Percentiles rank a stretch among this genome's conserved stretches.
Conservation (phyloP, 2,888 invertebrate species). For the Conomelus anceps region DNA sequence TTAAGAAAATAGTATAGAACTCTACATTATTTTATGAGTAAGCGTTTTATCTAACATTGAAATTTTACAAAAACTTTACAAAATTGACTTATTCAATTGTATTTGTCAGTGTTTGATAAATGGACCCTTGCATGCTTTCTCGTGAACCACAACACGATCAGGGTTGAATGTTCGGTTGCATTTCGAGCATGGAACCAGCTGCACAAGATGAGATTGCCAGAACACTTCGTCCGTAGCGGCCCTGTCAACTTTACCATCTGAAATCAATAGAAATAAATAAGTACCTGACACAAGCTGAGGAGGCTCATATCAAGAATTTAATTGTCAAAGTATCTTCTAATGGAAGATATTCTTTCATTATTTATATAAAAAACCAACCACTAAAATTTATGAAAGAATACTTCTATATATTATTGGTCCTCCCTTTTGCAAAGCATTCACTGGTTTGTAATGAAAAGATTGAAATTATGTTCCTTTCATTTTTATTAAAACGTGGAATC, state of each 20-base stretch:
- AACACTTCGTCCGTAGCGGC: slow-evolving; percentile 43
- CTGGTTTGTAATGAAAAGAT: no score
- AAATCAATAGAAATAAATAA: slow-evolving; percentile 39
- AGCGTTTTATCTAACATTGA: neutral
- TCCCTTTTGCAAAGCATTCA: no score
- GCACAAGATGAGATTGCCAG: slow-evolving; percentile 51
- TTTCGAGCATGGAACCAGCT: slow-evolving; percentile 51
- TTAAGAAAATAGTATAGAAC: neutral
- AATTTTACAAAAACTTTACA: neutral
- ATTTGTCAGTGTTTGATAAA: slow-evolving; percentile 14
- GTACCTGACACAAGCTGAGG: no score
- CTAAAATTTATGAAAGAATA: no score
- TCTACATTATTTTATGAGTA: neutral
- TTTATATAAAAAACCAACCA: no score
- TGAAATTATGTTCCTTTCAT: no score
- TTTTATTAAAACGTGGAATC: no score
- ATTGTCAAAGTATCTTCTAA: no score
- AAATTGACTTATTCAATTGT: no score
- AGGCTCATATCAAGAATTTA: no score
- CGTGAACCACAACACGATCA: slow-evolving; percentile 55
- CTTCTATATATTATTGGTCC: no score
- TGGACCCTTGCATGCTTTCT: slow-evolving; percentile 49
- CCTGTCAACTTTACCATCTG: slow-evolving; percentile 36
- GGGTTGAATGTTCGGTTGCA: slow-evolving; percentile 59
- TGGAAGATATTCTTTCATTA: no score